phyloP scores from a whole-genome alignment of 1,140 invertebrate genomes.

The Drosophila prosaltans region DNA sequence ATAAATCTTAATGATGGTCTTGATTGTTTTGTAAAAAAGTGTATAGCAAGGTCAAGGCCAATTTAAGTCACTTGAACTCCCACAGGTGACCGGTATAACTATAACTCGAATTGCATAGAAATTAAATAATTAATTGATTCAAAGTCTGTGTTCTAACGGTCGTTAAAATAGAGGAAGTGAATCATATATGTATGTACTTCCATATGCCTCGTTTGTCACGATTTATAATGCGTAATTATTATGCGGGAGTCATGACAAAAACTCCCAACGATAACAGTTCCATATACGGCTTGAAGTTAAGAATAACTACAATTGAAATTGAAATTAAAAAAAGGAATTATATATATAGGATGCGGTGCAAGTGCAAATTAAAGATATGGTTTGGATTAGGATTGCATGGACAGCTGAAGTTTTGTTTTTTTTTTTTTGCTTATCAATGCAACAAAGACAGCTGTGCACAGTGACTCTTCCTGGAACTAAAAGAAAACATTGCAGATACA shows the following conservation, averaged over 20 bases:
- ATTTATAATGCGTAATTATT: conserved; percentile 5
- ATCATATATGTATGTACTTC: background rate
- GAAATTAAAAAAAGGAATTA: background rate
- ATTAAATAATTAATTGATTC: conserved; percentile 1
- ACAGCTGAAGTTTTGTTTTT: background rate
- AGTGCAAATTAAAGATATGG: conserved; percentile 4
- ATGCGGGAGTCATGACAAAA: conserved; percentile 10
- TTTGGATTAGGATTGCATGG: background rate
- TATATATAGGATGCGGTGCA: background rate
- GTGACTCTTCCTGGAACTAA: conserved; percentile 1
- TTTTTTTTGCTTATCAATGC: conserved; percentile 9
- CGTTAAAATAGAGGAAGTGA: background rate
- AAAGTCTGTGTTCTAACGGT: background rate
- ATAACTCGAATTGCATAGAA: background rate
- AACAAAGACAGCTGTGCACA: conserved; percentile 8
- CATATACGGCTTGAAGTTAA: background rate
- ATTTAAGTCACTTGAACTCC: background rate
- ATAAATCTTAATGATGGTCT: background rate
- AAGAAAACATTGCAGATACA: background rate
- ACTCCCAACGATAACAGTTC: background rate
- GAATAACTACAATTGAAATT: conserved; percentile 3
- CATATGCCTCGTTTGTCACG: background rate
- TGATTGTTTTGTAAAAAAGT: background rate
- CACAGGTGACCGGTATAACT: background rate
- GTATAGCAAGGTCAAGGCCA: background rate